Percentiles rank a stretch among this genome's conserved stretches.
These are phyloP conservation scores for Callyntrura sp. DNA, from an alignment of 2,888 invertebrate species.

Conservation along the genomic window DNA sequence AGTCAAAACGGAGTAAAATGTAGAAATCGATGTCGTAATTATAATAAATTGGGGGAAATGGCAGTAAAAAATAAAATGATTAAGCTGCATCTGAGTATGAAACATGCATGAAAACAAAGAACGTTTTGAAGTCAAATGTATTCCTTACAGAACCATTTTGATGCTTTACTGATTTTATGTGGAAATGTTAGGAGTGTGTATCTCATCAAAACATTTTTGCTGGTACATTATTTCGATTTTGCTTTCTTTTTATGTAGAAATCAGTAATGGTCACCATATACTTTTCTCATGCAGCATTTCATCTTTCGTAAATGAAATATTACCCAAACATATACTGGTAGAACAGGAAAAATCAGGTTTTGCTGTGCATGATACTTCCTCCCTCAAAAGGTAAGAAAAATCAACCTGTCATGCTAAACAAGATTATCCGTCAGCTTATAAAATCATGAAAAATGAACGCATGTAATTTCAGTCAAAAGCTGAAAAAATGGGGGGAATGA, in stretches of 20 bases:
- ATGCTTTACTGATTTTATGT: not conserved
- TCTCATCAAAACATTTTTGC: not conserved
- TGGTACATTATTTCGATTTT: too few species aligned
- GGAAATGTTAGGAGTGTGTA: conserved; percentile 8
- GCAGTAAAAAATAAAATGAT: not conserved
- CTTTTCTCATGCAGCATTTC: not conserved
- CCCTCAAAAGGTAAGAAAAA: conserved; percentile 79
- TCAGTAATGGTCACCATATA: not conserved
- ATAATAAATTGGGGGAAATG: not conserved
- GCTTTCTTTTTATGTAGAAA: too few species aligned
- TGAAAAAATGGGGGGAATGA: conserved; percentile 43
- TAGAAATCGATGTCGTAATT: not conserved
- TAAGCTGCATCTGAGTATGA: not conserved
- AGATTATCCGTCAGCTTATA: conserved; percentile 79
- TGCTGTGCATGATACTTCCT: conserved; percentile 60
- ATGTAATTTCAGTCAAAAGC: not conserved
- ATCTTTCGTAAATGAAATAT: not conserved
- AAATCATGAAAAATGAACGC: conserved; percentile 16
- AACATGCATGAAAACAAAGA: not conserved
- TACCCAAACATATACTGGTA: too few species aligned
- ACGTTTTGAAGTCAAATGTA: not conserved
- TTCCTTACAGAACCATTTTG: not conserved
- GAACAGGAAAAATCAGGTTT: conserved; percentile 70
- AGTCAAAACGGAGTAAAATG: not conserved
- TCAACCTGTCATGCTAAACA: conserved; percentile 82